phyloP scores from a whole-genome alignment of 2,113 vertebrate species.

The Pollachius pollachius region DNA sequence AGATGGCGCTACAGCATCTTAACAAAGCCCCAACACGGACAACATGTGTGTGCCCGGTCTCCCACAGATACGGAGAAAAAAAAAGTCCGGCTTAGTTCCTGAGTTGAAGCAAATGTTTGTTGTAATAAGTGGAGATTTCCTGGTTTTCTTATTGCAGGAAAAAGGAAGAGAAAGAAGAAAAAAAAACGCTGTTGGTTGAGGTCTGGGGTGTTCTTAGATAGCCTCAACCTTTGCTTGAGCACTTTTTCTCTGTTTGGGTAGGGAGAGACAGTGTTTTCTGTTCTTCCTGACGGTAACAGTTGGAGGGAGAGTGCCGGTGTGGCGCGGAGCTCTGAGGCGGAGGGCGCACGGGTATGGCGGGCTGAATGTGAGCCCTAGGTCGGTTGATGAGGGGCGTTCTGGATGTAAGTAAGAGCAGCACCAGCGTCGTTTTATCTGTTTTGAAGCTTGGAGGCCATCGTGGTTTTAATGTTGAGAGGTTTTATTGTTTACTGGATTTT shows the following conservation, averaged over 20 bases:
- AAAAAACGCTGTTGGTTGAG: constrained; percentile 54
- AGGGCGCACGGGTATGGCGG: constrained; percentile 37
- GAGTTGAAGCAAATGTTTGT: constrained; percentile 84
- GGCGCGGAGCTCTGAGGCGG: constrained; percentile 38
- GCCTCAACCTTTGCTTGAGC: constrained; percentile 34
- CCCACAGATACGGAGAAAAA: background rate
- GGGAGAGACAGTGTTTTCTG: constrained; percentile 59
- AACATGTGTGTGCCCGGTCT: constrained; percentile 17
- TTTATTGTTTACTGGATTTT: background rate
- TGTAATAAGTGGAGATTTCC: constrained; percentile 92
- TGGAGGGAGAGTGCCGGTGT: constrained; percentile 43
- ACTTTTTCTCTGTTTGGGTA: constrained; percentile 43
- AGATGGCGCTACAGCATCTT: constrained; percentile 77
- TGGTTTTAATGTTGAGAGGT: constrained; percentile 37
- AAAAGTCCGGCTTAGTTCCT: constrained; percentile 71
- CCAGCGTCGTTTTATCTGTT: constrained; percentile 48
- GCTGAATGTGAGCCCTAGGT: constrained; percentile 58
- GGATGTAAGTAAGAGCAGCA: constrained; percentile 82
- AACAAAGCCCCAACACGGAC: constrained; percentile 26
- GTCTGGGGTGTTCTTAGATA: constrained; percentile 57
- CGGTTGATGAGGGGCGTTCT: constrained; percentile 68
- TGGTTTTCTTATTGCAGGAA: constrained; percentile 59
- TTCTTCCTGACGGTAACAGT: constrained; percentile 50
- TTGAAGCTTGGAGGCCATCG: constrained; percentile 37
- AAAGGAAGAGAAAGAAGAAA: constrained; percentile 31